Evolutionary conservation across 2,113 vertebrate genomes (phyloP).

Genomic region (Malurus melanocephalus): DNA sequence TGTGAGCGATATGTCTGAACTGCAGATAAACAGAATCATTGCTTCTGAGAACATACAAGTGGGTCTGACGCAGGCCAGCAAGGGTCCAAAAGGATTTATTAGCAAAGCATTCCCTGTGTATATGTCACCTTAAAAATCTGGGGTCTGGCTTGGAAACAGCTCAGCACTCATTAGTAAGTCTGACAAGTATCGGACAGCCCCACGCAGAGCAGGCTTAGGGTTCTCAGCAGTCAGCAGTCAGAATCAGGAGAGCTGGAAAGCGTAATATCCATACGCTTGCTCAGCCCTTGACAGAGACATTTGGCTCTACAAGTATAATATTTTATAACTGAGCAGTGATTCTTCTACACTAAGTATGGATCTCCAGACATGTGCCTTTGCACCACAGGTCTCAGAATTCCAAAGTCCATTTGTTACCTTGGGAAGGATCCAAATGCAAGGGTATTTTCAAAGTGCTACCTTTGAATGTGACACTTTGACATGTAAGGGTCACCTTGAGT

Average conservation of each 20-base stretch:
- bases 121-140: slow-evolving; percentile 6
- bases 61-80: not conserved
- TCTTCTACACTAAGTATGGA: not conserved
- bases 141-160: not conserved
- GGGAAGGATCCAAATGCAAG: not conserved
- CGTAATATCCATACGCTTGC: not conserved
- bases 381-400: not conserved
- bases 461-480: not conserved
- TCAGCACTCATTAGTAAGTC: not conserved
- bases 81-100: slow-evolving; percentile 17
- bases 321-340: not conserved
- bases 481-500: not conserved
- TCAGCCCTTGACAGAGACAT: not conserved
- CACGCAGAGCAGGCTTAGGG: not conserved
- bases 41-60: not conserved
- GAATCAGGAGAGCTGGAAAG: not conserved
- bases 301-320: not conserved
- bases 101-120: not conserved
- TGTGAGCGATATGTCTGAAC: not conserved
- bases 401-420: not conserved
- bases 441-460: not conserved
- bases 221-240: slow-evolving; percentile 23
- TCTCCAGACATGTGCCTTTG: not conserved
- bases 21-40: slow-evolving; percentile 1
- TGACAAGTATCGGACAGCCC: not conserved